Conservation (phyloP, 2,113 vertebrate species). For the Hemichromis elongatus region DNA sequence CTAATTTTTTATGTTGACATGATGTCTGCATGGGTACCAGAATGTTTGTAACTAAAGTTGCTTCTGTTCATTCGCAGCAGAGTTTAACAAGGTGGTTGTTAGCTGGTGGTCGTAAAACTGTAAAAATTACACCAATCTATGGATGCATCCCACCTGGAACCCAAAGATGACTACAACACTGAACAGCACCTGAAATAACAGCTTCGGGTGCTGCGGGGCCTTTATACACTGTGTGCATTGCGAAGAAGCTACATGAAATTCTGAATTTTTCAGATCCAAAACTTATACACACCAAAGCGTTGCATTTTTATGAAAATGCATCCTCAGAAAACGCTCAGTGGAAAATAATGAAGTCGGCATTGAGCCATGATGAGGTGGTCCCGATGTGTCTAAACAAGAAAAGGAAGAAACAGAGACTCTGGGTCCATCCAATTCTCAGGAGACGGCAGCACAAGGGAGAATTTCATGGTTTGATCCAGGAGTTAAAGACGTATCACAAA, state of each 20-base stretch:
- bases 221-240: neutral
- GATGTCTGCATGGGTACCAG: neutral
- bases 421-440: neutral
- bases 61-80: neutral
- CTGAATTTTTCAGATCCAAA: fast-evolving
- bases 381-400: neutral
- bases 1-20: neutral
- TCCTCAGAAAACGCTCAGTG: neutral
- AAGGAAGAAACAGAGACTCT: neutral
- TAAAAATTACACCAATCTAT: neutral
- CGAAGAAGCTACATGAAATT: fast-evolving
- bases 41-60: neutral
- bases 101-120: neutral
- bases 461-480: neutral
- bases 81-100: neutral
- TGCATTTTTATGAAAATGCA: fast-evolving
- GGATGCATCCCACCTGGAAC: neutral
- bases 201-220: neutral
- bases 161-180: neutral
- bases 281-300: neutral
- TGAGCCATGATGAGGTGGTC: neutral
- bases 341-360: neutral
- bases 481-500: neutral
- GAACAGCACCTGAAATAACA: neutral
- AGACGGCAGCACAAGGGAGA: neutral